Percentiles rank a stretch among this genome's conserved stretches.
phyloP scores from a whole-genome alignment of 1,140 invertebrate species.

The Cyclargus thomasi region DNA sequence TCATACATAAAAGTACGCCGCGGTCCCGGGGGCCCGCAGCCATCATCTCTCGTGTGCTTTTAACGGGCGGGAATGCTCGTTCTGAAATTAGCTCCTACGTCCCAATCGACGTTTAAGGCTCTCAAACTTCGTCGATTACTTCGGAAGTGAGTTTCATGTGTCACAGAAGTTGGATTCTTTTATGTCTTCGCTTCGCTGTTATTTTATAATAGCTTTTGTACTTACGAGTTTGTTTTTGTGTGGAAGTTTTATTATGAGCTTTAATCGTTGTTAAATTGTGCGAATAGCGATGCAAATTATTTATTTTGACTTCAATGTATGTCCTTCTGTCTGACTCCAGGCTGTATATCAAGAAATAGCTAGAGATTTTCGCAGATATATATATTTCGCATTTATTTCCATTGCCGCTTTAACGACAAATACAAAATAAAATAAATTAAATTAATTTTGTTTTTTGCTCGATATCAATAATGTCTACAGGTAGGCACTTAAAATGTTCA shows the following conservation, averaged over 20 bases:
- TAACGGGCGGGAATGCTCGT: slow-evolving; percentile 16
- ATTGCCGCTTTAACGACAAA: too few species aligned
- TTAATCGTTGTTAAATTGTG: not conserved
- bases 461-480: too few species aligned
- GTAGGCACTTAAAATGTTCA: too few species aligned
- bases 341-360: too few species aligned
- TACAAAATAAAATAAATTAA: too few species aligned
- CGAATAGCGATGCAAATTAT: too few species aligned
- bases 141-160: slow-evolving; percentile 13
- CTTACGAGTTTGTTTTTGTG: not conserved
- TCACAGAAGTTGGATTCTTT: slow-evolving; percentile 10
- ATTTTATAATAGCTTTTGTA: not conserved
- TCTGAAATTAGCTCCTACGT: slow-evolving; percentile 19
- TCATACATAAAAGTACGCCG: slow-evolving; percentile 10
- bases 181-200: not conserved
- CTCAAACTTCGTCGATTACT: slow-evolving; percentile 19
- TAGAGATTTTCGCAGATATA: too few species aligned
- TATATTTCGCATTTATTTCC: too few species aligned
- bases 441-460: too few species aligned
- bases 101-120: slow-evolving; percentile 21
- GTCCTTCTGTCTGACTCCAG: too few species aligned
- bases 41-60: slow-evolving; percentile 18
- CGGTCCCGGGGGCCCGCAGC: slow-evolving; percentile 11
- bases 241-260: too few species aligned
- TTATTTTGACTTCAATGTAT: too few species aligned